Percentiles rank a stretch among this genome's conserved stretches.
phyloP scores from a whole-genome alignment of 2,113 vertebrate genomes.

The Albula glossodonta region DNA sequence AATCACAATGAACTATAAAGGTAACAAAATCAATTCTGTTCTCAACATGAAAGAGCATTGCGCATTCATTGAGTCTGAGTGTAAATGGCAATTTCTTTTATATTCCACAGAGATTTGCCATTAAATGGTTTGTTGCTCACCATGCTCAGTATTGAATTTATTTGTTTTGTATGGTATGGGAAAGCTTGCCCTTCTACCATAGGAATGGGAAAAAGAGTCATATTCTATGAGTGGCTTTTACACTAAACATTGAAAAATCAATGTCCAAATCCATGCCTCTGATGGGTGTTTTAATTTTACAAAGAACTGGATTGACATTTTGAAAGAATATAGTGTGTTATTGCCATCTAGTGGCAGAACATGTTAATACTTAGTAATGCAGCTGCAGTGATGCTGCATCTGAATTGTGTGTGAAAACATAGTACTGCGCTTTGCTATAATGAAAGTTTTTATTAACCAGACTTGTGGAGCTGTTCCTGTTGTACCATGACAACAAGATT shows the following conservation, averaged over 20 bases:
- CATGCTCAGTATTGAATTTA: too few species aligned
- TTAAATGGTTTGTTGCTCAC: too few species aligned
- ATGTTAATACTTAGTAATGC: not conserved
- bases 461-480: not conserved
- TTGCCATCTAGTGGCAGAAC: slow-evolving; percentile 49
- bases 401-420: not conserved
- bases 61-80: too few species aligned
- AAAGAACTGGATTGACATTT: not conserved
- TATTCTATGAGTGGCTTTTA: not conserved
- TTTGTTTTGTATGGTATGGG: too few species aligned
- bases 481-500: not conserved
- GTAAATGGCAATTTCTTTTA: too few species aligned
- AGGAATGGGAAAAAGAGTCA: not conserved
- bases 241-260: not conserved
- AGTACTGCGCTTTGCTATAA: not conserved
- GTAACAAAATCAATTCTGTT: too few species aligned
- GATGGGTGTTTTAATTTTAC: not conserved
- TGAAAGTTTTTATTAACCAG: not conserved
- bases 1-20: too few species aligned
- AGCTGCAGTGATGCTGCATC: not conserved
- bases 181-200: too few species aligned
- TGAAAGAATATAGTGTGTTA: slow-evolving; percentile 16
- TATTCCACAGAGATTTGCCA: too few species aligned
- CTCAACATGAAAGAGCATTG: too few species aligned
- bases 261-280: not conserved